Conservation (phyloP, 2,797 vertebrate genomes). For the Sebastolobus alascanus region DNA sequence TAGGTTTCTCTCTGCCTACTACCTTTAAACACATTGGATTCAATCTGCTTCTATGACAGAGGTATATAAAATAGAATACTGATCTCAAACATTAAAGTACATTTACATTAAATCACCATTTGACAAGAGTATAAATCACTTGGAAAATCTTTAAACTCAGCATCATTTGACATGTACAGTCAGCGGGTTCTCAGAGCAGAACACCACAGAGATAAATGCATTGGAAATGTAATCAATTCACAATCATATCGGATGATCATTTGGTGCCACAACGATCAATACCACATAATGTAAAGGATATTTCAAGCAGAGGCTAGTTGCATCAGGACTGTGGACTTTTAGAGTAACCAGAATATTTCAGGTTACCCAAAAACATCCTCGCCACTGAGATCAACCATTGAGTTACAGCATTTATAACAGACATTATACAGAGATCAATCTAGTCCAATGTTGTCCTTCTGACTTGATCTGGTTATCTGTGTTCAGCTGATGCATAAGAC, state of each 20-base stretch:
- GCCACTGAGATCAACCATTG: conserved; percentile 10
- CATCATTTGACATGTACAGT: conserved; percentile 68
- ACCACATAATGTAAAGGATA: conserved; percentile 46
- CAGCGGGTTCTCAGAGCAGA: conserved; percentile 51
- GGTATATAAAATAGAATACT: conserved; percentile 75
- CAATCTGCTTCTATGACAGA: conserved; percentile 56
- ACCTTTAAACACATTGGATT: conserved; percentile 68
- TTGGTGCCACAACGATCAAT: conserved; percentile 64
- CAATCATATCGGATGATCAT: conserved; percentile 67
- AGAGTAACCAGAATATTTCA: conserved; percentile 27
- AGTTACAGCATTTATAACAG: conserved; percentile 16
- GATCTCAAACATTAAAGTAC: conserved; percentile 77
- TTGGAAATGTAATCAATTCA: conserved; percentile 66
- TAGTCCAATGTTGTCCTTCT: conserved; percentile 13
- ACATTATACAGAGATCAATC: conserved; percentile 16
- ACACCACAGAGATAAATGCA: conserved; percentile 66
- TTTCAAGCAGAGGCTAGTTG: conserved; percentile 26
- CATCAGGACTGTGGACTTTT: conserved; percentile 19
- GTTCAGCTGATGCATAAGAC: conserved; percentile 45
- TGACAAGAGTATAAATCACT: conserved; percentile 76
- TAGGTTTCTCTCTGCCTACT: conserved; percentile 53
- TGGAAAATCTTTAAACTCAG: conserved; percentile 60
- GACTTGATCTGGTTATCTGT: conserved; percentile 39
- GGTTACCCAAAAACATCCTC: conserved; percentile 14
- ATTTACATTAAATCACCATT: conserved; percentile 78